Percentiles rank a stretch among this genome's conserved stretches.
phyloP scores from a whole-genome alignment of 2,113 vertebrate species.

The Malurus alboscapulatus region DNA sequence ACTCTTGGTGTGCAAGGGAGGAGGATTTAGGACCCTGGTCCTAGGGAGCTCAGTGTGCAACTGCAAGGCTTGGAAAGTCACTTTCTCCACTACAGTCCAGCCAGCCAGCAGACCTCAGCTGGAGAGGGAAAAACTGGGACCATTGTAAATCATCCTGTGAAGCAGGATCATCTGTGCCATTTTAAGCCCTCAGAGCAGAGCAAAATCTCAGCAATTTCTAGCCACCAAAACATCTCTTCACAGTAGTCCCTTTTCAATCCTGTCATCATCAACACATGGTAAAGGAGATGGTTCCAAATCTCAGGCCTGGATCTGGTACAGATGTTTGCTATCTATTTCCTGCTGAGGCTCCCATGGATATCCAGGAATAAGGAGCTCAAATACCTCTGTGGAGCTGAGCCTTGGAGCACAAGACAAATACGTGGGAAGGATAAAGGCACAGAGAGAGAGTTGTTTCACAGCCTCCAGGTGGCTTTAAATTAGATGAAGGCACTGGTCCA shows the following conservation, averaged over 20 bases:
- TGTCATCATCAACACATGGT: neutral
- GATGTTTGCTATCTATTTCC: constrained; percentile 8
- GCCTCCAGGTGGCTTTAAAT: neutral
- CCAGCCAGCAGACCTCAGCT: neutral
- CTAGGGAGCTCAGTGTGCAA: neutral
- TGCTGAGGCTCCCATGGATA: neutral
- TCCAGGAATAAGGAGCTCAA: neutral
- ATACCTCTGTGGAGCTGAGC: neutral
- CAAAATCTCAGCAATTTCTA: neutral
- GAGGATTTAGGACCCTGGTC: neutral
- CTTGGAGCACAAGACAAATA: constrained; percentile 26
- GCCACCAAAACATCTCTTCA: neutral
- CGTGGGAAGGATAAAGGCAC: neutral
- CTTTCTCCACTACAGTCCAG: neutral
- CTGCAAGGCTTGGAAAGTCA: neutral
- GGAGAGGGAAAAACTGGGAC: neutral
- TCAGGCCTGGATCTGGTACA: neutral
- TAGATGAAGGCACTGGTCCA: neutral
- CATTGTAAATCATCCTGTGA: neutral
- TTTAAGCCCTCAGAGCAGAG: neutral
- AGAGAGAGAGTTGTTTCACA: neutral
- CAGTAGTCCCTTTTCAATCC: neutral
- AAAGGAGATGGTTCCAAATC: neutral
- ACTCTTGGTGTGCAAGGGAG: neutral
- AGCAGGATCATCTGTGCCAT: neutral